Percentiles rank a stretch among this genome's conserved stretches.
phyloP scores from a whole-genome alignment of 2,113 vertebrate genomes.

The Ictalurus punctatus region DNA sequence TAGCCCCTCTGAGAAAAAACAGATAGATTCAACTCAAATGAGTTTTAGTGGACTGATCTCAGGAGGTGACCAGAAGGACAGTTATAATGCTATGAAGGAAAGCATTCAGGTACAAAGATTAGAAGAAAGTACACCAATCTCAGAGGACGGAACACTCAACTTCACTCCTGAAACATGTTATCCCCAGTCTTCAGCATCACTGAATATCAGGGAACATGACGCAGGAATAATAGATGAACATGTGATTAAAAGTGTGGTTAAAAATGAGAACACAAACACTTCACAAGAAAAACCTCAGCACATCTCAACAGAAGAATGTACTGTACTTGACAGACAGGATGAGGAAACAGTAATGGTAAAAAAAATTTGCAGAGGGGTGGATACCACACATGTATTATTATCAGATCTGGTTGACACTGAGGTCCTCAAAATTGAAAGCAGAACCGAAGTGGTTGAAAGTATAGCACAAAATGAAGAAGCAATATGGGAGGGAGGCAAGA shows the following conservation, averaged over 20 bases:
- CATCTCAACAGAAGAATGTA: not conserved
- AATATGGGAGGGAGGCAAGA: not conserved
- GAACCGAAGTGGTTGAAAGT: not conserved
- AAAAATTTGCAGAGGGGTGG: not conserved
- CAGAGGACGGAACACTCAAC: not conserved
- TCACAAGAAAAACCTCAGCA: conserved; percentile 1
- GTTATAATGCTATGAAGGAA: not conserved
- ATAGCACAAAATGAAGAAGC: not conserved
- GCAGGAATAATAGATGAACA: conserved; percentile 17
- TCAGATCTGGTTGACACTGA: not conserved
- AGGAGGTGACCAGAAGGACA: not conserved
- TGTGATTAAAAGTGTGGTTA: not conserved
- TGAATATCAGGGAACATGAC: not conserved
- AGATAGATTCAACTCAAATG: conserved; percentile 40
- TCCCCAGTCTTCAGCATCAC: not conserved
- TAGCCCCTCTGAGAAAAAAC: conserved; percentile 17
- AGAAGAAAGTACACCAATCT: not conserved
- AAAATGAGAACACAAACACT: conserved; percentile 2
- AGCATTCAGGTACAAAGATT: not conserved
- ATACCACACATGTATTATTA: not conserved
- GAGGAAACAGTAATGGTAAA: not conserved
- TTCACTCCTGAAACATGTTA: not conserved
- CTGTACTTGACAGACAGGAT: not conserved
- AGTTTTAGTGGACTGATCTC: not conserved
- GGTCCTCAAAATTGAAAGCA: not conserved